These are phyloP conservation scores for Boloria euphrosyne DNA, from an alignment of 2,888 invertebrate genomes.

Conservation along the genomic window DNA sequence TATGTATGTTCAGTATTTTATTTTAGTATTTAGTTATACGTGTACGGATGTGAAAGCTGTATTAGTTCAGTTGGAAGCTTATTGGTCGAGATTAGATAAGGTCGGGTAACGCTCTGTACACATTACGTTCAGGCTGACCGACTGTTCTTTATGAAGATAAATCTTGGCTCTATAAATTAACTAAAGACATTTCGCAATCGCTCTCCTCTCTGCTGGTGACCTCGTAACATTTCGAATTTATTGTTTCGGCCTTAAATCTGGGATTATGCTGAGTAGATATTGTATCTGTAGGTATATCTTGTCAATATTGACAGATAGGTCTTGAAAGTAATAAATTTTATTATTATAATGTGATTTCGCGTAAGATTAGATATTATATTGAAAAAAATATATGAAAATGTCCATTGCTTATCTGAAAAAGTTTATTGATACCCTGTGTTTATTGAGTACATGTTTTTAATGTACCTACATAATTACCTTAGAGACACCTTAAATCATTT, in stretches of 20 bases:
- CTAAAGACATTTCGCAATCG: constrained; percentile 26
- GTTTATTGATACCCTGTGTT: constrained; percentile 2
- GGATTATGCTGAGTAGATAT: constrained; percentile 31
- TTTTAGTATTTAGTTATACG: constrained; percentile 15
- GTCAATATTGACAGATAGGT: constrained; percentile 28
- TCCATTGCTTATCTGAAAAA: constrained; percentile 2
- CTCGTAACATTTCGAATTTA: constrained; percentile 37
- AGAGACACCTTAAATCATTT: too few species aligned
- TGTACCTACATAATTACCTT: not conserved
- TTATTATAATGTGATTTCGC: constrained; percentile 22
- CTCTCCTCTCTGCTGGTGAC: constrained; percentile 24
- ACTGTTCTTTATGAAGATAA: constrained; percentile 16
- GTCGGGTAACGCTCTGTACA: constrained; percentile 26
- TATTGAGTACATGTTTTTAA: not conserved
- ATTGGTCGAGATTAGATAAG: constrained; percentile 33
- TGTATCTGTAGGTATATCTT: constrained; percentile 29
- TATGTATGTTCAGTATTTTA: constrained; percentile 8
- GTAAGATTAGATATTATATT: constrained; percentile 15
- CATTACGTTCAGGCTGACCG: constrained; percentile 13
- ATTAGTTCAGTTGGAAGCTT: constrained; percentile 32
- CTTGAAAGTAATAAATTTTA: constrained; percentile 12
- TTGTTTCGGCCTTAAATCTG: constrained; percentile 34
- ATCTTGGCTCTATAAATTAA: constrained; percentile 26
- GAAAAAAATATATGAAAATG: constrained; percentile 13
- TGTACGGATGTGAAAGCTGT: constrained; percentile 42